Evolutionary conservation across 2,797 vertebrate species (phyloP), one percentile per base, ranked within the genome.

Genomic region (Liasis olivaceus): DNA sequence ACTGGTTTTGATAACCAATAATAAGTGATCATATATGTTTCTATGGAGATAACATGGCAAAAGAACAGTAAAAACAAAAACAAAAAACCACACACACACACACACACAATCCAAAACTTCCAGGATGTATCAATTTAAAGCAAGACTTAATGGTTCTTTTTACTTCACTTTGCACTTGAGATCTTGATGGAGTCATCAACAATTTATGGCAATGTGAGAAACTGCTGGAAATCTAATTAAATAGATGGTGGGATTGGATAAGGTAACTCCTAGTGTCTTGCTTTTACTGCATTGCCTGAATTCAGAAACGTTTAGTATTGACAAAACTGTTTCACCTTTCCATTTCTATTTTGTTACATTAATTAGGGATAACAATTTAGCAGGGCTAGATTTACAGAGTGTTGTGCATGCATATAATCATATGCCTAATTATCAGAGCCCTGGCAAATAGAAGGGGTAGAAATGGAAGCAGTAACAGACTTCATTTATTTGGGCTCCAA

Each of bases 321-420:
- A 92, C 86, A 92, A 95, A 96, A 94, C 51, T 84, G 84, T 90
- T 91, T 91, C 3, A 63, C 58, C 94, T 94, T 94, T 92, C 92
- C 85, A 90, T 91, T 92, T 77, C 0, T 92, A 31, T 36, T 66
- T 92, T 87, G 90, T 90, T 93, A 1, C 2, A 47, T 0, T 42
- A 90, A 90, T 90, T 93, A 89, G 85, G 58, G 81, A 95, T 93
- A 93, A 85, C 94, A 94, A 31, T 31, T 94, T 93, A 93, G 1
- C 89, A 5, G n/a, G 51, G 4, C 36, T 77, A 42, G 56, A 58
- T 77, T 24, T 77, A 14, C n/a, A 72, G 60, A 77, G 9, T 59
- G 58, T 87, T 77, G 9, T 91, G 36, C 12, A 12, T 26, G 20
- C 20, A 36, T 47, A 42, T 7, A 47, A 42, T 77, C 72, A 24